phyloP scores from a whole-genome alignment of 2,113 vertebrate genomes.

The Sturnira hondurensis region DNA sequence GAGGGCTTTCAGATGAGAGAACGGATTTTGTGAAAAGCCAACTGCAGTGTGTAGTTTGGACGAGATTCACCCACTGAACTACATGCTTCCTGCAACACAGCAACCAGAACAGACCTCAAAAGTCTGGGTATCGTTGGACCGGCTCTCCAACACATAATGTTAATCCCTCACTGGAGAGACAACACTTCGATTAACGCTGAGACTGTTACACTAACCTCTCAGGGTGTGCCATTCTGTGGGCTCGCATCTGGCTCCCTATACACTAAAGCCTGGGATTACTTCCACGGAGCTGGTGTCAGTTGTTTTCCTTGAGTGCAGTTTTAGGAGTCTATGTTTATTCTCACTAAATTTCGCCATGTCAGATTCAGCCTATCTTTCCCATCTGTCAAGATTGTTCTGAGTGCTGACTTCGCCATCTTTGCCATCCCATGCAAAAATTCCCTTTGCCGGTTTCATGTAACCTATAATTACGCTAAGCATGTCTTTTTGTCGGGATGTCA shows the following conservation, averaged over 20 bases:
- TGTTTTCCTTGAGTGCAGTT: conserved; percentile 41
- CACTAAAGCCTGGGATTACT: conserved; percentile 60
- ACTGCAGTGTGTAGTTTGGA: neutral
- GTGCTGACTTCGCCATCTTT: neutral
- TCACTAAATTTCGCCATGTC: conserved; percentile 41
- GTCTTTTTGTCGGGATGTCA: conserved; percentile 20
- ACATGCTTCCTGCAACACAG: neutral
- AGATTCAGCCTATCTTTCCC: conserved; percentile 14
- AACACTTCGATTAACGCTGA: conserved; percentile 28
- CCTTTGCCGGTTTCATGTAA: neutral
- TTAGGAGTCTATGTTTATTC: conserved; percentile 33
- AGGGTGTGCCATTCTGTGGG: conserved; percentile 26
- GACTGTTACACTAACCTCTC: conserved; percentile 47
- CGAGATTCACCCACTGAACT: neutral
- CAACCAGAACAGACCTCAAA: conserved; percentile 23
- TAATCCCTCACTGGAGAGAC: neutral
- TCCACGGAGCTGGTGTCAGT: conserved; percentile 57
- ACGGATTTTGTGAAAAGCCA: neutral
- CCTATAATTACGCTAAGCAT: conserved; percentile 6
- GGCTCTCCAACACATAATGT: neutral
- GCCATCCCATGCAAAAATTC: conserved; percentile 8
- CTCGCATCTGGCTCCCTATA: conserved; percentile 23
- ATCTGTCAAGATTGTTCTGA: neutral
- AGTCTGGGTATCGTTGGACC: neutral
- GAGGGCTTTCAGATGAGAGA: neutral